A percentile compares a stretch with the other conserved stretches of the same genome.
Evolutionary conservation across 2,113 vertebrate species (phyloP).

Genomic region (Malurus melanocephalus): DNA sequence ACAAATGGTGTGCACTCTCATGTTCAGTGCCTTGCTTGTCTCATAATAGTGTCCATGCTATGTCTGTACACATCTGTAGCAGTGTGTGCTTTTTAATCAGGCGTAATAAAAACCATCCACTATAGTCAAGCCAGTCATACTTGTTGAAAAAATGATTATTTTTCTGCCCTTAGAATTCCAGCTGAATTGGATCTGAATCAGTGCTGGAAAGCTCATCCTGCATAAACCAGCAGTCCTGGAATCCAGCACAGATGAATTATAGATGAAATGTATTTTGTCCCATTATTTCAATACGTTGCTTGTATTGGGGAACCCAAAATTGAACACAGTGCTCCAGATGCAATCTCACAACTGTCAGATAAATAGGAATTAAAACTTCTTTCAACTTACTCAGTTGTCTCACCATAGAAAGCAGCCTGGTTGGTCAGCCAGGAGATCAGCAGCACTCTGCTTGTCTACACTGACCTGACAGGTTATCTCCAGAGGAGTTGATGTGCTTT

Average conservation of each 20-base stretch:
- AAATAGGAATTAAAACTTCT: background rate
- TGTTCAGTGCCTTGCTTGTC: background rate
- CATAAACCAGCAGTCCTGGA: background rate
- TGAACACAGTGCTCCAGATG: background rate
- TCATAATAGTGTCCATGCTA: background rate
- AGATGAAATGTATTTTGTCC: background rate
- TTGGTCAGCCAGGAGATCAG: background rate
- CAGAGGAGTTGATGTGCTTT: background rate
- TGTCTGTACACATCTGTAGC: background rate
- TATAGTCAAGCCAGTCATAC: background rate
- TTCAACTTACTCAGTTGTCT: background rate
- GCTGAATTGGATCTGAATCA: background rate
- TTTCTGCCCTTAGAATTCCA: slow-evolving; percentile 1
- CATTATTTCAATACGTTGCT: background rate
- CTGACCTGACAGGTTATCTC: background rate
- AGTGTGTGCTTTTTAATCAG: background rate
- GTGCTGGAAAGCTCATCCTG: background rate
- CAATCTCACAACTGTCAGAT: background rate
- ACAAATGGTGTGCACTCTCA: background rate
- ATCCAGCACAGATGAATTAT: background rate
- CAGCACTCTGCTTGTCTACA: background rate
- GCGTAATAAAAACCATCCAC: background rate
- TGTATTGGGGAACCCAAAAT: background rate
- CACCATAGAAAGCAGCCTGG: background rate
- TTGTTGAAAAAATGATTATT: background rate